phyloP scores from a whole-genome alignment of 2,113 vertebrate genomes.

The Archilochus colubris region DNA sequence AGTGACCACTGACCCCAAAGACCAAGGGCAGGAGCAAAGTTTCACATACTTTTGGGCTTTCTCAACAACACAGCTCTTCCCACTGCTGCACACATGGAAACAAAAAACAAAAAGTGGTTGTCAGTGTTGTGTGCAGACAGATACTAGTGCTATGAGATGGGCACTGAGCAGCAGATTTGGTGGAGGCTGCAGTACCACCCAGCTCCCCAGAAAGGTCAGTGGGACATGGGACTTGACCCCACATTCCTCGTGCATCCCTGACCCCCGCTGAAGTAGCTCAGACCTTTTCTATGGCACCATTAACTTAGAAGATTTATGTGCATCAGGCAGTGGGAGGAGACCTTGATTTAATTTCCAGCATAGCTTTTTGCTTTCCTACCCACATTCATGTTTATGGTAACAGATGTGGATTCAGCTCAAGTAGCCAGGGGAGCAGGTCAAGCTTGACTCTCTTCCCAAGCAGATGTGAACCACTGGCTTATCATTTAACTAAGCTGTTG shows the following conservation, averaged over 20 bases:
- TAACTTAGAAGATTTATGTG: constrained; percentile 50
- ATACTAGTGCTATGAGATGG: not conserved
- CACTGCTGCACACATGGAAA: not conserved
- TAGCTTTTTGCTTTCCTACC: constrained; percentile 27
- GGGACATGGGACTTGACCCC: constrained; percentile 29
- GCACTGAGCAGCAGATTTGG: not conserved
- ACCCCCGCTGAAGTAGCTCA: not conserved
- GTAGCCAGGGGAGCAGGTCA: constrained; percentile 44
- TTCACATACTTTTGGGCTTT: not conserved
- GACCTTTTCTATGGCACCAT: constrained; percentile 37
- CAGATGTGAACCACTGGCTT: constrained; percentile 28
- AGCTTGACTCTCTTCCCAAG: not conserved
- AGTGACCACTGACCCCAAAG: not conserved
- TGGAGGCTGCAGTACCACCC: not conserved
- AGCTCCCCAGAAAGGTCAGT: constrained; percentile 1
- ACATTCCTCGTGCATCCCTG: not conserved
- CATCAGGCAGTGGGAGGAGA: constrained; percentile 44
- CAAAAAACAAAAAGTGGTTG: not conserved
- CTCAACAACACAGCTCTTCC: not conserved
- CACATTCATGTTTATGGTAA: not conserved
- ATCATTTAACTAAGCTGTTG: constrained; percentile 26
- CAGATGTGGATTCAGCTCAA: not conserved
- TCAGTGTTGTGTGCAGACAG: not conserved
- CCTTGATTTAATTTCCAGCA: constrained; percentile 26
- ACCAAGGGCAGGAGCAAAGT: not conserved